Conservation (phyloP, 2,113 vertebrate genomes). For the Poicephalus meyeri region DNA sequence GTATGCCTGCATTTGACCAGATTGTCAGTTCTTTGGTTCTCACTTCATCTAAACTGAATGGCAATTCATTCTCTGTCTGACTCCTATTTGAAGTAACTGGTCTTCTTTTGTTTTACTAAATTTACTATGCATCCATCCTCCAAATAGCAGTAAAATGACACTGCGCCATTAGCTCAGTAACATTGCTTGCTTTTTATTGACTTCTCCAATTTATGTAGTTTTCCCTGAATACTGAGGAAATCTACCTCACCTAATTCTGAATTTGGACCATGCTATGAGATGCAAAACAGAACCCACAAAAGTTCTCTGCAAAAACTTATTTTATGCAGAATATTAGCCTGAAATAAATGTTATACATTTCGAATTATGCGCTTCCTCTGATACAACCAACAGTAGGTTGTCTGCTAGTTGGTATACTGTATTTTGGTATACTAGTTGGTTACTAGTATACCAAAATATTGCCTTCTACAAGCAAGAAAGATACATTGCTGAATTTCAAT, state of each 20-base stretch:
- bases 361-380: not conserved
- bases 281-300: not conserved
- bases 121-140: not conserved
- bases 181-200: not conserved
- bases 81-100: not conserved
- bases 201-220: not conserved
- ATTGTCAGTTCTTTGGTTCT: not conserved
- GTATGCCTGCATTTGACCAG: not conserved
- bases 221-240: not conserved
- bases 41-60: not conserved
- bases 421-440: not conserved
- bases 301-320: rapidly evolving
- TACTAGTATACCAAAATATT: not conserved
- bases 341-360: not conserved
- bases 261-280: not conserved
- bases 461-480: not conserved
- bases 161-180: not conserved
- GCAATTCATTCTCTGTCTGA: not conserved
- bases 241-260: not conserved
- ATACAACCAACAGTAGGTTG: not conserved
- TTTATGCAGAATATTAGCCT: not conserved
- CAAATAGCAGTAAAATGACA: not conserved
- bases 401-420: not conserved
- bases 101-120: not conserved
- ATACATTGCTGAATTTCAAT: not conserved